Base-by-base conservation (phyloP, 1,140 invertebrate genomes). In the Meloidogyne floridensis region DNA sequence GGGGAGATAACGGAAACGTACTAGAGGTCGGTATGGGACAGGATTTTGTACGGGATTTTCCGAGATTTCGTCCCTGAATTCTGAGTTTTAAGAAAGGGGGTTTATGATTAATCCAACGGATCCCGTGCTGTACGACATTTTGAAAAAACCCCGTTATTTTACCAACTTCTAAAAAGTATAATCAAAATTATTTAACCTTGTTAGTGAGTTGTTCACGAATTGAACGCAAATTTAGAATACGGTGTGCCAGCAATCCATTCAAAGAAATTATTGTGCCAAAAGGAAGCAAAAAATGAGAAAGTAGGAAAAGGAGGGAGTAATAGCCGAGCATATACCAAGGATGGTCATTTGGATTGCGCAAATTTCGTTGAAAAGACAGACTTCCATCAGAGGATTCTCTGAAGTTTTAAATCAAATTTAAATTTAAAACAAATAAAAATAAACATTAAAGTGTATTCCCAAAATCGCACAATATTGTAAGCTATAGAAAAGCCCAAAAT, bases 241-340 rank as follows among this genome's bases (percentile, higher is more conserved):
- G 78, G n/a, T 82, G 75, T 54, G 80, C 83, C 2, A 88, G 85
- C 83, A 89, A 81, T 18, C 82, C 85, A 81, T 88, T 88, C 53
- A 87, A 51, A 18, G 87, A 59, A 32, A 89, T 81, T 69, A 88
- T 84, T 7, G 86, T 54, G 11, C 81, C 80, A 69, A 88, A 88
- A 6, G 87, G 87, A 76, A 88, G 74, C 15, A 89, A n/a, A 71
- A 88, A 88, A 65, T 88, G 87, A 13, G 88, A 89, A 43, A 88
- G 70, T 7, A 88, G 75, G 72, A 87, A 88, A 15, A 84, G 72
- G 65, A 84, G 77, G 18, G 87, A 89, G 70, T 84, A 88, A 73
- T 88, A 88, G 47, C 85, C 83, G 54, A 89, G 9, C 56, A 87
- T 78, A 76, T 86, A 86, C 20, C 47, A 72, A 47, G 85, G 85